Conservation (phyloP, 2,113 vertebrate species). For the Thalassarche chlororhynchos region DNA sequence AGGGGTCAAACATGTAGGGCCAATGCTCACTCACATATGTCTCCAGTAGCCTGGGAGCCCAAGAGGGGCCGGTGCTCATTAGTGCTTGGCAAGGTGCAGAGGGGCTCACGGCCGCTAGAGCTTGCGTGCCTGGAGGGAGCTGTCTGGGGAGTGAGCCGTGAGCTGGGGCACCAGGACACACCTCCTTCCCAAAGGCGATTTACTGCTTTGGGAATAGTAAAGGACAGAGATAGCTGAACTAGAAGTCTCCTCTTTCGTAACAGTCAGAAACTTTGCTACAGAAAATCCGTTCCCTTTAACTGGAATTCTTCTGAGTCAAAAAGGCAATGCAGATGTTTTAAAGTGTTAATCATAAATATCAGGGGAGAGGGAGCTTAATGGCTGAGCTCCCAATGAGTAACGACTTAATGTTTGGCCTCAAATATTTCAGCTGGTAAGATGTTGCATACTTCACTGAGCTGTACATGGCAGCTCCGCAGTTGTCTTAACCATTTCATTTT, state of each 20-base stretch:
- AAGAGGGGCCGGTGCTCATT: accelerated
- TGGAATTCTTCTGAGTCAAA: conserved; percentile 31
- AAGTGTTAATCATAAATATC: conserved; percentile 50
- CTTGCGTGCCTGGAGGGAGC: neutral
- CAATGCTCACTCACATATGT: neutral
- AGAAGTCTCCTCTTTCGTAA: neutral
- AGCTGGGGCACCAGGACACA: neutral
- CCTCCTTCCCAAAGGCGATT: neutral
- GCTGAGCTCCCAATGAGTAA: conserved; percentile 27
- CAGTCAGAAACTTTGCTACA: neutral
- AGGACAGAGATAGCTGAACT: neutral
- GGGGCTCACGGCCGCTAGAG: accelerated
- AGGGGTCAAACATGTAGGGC: accelerated
- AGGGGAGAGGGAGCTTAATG: neutral
- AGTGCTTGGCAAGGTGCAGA: accelerated
- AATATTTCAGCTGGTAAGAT: conserved; percentile 28
- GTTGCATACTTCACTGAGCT: neutral
- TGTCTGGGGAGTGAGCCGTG: neutral
- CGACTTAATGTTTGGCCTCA: neutral
- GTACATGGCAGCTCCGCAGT: neutral
- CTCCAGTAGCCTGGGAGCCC: neutral
- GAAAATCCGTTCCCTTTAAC: neutral
- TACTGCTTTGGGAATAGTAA: neutral
- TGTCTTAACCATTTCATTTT: neutral
- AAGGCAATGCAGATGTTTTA: conserved; percentile 21